Base-by-base conservation (phyloP, 2,888 invertebrate species). In the Campoplex nolae region DNA sequence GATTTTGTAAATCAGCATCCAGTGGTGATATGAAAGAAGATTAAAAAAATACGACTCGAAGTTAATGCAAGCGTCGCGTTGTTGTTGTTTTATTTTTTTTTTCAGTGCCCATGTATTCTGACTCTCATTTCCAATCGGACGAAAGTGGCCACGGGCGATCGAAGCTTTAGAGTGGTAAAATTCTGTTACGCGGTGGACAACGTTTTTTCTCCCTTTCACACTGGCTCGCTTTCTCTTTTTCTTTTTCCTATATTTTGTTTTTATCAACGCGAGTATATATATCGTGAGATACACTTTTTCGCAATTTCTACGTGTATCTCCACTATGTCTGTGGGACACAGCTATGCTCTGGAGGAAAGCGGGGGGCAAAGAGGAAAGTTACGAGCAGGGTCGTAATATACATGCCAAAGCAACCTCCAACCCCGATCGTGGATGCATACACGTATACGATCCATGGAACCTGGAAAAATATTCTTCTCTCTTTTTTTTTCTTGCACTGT, bases 301-400 rank as follows among this genome's bases (percentile, higher is more conserved):
- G 67, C 71, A 45, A 83, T 86, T 76, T 62, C 58, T 42, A 28
- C 76, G 16, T 42, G 62, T 45, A 45, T 65, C 54, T 35, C 38
- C 54, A 23, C 68, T 48, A 67, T 45, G 75, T 70, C 35, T 35
- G 62, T 58, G 62, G 54, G 48, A 28, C 54, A 48, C 45, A 45
- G 62, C 54, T 45, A 45, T 62, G 68, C 54, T 67, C 38, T 32
- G 35, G 62, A 28, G n/a, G 35, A 18, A 62, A 48, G 18, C 0
- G 32, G 48, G 6, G 28, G 42, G 68, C 23, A 18, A 68, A 42
- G n/a, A n/a, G 45, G 56, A 38, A 58, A 86, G 81, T 86, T 84
- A 86, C 81, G 84, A 86, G 23, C 77, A 42, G 51, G 48, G 9
- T 71, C 45, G 77, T 81, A 84, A 68, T 84, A 77, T 84, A 86